Evolutionary conservation across 2,888 invertebrate genomes (phyloP), one percentile per base, ranked within the genome.

Genomic region (Gisinianus flammeolus): DNA sequence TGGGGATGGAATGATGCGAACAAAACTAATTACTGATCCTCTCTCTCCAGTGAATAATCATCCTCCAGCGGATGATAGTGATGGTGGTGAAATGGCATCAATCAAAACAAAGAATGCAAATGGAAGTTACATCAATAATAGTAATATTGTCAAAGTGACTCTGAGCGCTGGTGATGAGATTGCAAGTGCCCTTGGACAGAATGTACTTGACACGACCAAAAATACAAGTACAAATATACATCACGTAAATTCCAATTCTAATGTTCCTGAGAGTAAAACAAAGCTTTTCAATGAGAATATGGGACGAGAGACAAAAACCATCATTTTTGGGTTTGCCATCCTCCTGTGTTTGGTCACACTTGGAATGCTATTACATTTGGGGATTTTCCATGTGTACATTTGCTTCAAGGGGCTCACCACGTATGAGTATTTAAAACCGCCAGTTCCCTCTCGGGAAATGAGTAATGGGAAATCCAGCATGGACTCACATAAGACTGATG

Each of bases 311-410:
- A 77, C 81, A 6, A 84, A 82, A 79, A 83, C 83, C 84, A 87
- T 91, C 83, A 88, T 91, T n/a, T 88, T 91, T 28, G 87, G 90
- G 22, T 88, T 91, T 66, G 88, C 93, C 70, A 92, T 92, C 30
- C 87, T 92, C 28, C 88, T 93, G 78, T 92, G 94, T n/a, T 90
- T 93, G 28, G 90, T 93, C 19, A 92, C 93, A 5, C 91, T 93
- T 1, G 92, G 92, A 33, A 89, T 95, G 70, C 89, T 96, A 78
- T 88, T 94, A 81, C 95, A 96, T 87, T 89, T 96, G 74, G 93
- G 93, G 86, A 93, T 93, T 88, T 96, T 96, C 87, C 95, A 96
- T 87, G 91, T 94, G 79, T 95, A 95, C 87, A 94, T 96, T 86
- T 92, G 92, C 2, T 90, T 92, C 84, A 88, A 94, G 85, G 95